Evolutionary conservation across 2,888 invertebrate genomes (phyloP).

Genomic region (Diaperis boleti): DNA sequence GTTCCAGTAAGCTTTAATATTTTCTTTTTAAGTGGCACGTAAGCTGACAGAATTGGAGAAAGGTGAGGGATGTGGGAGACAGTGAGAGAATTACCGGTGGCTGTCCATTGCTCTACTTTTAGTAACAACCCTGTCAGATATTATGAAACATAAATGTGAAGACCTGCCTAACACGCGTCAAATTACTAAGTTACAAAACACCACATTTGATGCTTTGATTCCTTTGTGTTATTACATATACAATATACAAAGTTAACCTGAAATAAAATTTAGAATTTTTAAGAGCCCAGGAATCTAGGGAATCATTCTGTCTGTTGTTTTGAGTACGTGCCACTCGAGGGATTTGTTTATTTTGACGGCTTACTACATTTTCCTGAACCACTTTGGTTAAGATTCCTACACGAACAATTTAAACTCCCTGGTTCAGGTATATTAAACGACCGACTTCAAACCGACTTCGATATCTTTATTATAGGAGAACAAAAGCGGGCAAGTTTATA

Average conservation of each 20-base stretch:
- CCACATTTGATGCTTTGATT: too few species aligned
- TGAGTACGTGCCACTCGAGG: background rate
- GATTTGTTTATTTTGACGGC: conserved; percentile 18
- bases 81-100: conserved; percentile 5
- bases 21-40: background rate
- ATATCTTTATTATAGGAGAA: conserved; percentile 35
- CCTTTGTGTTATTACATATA: too few species aligned
- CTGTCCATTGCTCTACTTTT: too few species aligned
- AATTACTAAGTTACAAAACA: too few species aligned
- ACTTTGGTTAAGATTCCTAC: background rate
- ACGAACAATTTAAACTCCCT: conserved; percentile 16
- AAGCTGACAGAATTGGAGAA: conserved; percentile 12
- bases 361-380: background rate
- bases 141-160: too few species aligned
- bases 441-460: conserved; percentile 7
- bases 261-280: conserved; percentile 6
- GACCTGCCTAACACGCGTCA: too few species aligned
- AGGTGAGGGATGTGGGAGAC: conserved; percentile 1
- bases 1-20: too few species aligned
- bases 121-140: too few species aligned
- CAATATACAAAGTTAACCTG: too few species aligned
- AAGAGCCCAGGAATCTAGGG: conserved; percentile 1
- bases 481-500: conserved; percentile 33
- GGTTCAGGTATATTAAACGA: conserved; percentile 16
- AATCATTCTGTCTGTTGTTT: background rate